Evolutionary conservation across 1,140 invertebrate genomes (phyloP), one percentile per base, ranked within the genome.

Genomic region (Cotesia typhae): DNA sequence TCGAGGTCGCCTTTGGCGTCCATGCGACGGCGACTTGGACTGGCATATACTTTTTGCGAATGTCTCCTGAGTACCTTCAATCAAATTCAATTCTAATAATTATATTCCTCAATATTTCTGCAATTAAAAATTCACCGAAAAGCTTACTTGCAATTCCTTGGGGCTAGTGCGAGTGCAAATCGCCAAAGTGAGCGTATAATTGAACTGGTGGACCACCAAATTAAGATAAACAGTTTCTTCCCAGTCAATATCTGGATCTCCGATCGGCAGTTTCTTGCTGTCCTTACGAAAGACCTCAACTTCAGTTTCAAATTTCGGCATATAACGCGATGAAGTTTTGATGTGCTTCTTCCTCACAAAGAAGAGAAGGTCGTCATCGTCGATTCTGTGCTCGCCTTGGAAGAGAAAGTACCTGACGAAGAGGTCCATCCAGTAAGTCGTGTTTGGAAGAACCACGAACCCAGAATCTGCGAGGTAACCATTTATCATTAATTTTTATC

Each of bases 141-240:
- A 7, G 75, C 75, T 83, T 74, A 93, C 92, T 89, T 99, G 97
- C 80, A 99, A 90, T 88, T 99, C 95, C 88, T 98, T 97, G 61
- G 96, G 95, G 81, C 95, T 97, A 69, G 97, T 99, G 84, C 97
- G 91, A 59, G 96, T 98, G 88, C 98, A 99, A 79, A 99, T 96
- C 72, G 97, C 98, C 86, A 98, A 89, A 9, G 98, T 99, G 57
- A 99, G 89, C 59, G 94, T 97, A 86, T 99, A 99, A 84, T 99
- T 96, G 88, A 99, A 96, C 88, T 99, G 96, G 88, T 99, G 98
- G 81, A 99, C 93, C 75, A 99, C 96, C 77, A 99, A 89, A 89
- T 99, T 99, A 61, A 99, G 89, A 88, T 99, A 99, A 72, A 99
- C 96, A 61, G 98, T 99, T 89, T 99, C 98, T 88, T 99, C 96